A percentile compares a stretch with the other conserved stretches of the same genome.
Conservation (phyloP, 2,113 vertebrate species). For the Leptobrachium leishanense region DNA sequence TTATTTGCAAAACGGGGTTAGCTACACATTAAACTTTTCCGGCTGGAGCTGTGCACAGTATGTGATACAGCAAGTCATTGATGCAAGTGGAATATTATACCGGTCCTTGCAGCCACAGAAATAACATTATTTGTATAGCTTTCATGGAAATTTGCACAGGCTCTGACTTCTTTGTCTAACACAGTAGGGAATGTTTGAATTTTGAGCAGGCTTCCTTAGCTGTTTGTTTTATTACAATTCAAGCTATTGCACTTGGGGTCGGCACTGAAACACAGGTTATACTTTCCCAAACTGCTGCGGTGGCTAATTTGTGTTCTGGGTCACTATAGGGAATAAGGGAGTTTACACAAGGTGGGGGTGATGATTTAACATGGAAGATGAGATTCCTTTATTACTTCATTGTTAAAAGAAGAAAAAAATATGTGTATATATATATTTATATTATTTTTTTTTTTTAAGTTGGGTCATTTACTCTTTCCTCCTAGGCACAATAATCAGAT, state of each 20-base stretch:
- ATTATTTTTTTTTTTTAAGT: neutral
- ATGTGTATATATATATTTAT: neutral
- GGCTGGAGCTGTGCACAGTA: neutral
- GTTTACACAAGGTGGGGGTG: neutral
- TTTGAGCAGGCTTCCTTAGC: conserved; percentile 4
- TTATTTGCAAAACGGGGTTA: neutral
- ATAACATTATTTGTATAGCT: conserved; percentile 35
- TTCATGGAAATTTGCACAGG: conserved; percentile 37
- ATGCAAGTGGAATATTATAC: neutral
- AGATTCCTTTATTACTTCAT: neutral
- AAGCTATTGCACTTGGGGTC: neutral
- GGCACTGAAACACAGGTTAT: neutral
- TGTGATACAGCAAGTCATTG: neutral
- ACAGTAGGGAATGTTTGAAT: conserved; percentile 20
- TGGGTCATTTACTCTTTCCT: no score
- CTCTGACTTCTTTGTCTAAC: conserved; percentile 36
- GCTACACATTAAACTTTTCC: neutral
- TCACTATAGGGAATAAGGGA: conserved; percentile 34
- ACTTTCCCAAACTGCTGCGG: conserved; percentile 28
- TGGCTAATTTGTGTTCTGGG: conserved; percentile 18
- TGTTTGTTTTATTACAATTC: conserved; percentile 6
- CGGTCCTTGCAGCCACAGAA: conserved; percentile 13
- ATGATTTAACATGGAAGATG: neutral
- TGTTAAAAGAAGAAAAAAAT: neutral
- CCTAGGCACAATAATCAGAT: no score